phyloP scores from a whole-genome alignment of 2,888 invertebrate genomes.

The Blastobasis lacticolella region DNA sequence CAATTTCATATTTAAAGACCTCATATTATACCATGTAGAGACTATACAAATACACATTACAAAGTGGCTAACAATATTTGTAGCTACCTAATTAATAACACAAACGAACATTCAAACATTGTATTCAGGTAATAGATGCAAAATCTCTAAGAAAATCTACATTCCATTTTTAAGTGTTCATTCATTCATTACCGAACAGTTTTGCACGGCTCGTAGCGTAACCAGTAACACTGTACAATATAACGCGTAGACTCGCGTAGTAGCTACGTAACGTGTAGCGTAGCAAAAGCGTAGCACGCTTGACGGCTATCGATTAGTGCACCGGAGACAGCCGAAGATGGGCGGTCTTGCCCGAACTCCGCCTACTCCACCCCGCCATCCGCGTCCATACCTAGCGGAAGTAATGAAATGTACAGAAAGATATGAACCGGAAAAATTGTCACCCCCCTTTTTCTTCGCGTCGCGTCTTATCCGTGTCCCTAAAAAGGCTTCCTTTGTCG shows the following conservation, averaged over 20 bases:
- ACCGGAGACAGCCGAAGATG: conserved; percentile 38
- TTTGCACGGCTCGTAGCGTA: no score
- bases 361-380: conserved; percentile 1
- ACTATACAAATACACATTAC: no score
- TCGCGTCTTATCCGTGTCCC: conserved; percentile 50
- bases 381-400: conserved; percentile 64
- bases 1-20: no score
- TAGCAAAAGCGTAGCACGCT: conserved; percentile 35
- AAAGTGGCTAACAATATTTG: no score
- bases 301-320: conserved; percentile 63
- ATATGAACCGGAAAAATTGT: conserved; percentile 73
- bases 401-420: conserved; percentile 71
- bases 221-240: conserved; percentile 12
- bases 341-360: conserved; percentile 24
- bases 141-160: no score
- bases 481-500: conserved; percentile 51
- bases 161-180: no score
- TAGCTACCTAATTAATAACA: no score
- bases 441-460: conserved; percentile 64
- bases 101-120: no score
- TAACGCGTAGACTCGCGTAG: conserved; percentile 57
- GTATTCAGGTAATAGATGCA: no score
- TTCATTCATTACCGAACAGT: no score
- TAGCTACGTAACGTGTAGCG: conserved; percentile 36
- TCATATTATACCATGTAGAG: no score